phyloP scores from a whole-genome alignment of 2,113 vertebrate genomes.

The Salvelinus namaycush region DNA sequence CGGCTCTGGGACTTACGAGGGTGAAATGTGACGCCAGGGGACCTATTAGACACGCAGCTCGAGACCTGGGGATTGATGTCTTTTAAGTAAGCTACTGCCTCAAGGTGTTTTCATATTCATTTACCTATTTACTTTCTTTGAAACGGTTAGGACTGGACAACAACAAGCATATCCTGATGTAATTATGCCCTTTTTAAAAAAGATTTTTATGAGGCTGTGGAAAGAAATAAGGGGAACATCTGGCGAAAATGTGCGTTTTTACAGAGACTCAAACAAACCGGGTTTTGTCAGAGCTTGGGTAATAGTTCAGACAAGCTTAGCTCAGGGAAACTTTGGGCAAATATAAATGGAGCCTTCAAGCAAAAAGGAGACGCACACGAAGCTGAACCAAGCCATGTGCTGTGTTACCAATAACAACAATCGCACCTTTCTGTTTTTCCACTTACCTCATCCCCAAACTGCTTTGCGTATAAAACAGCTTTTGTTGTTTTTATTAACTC shows the following conservation, averaged over 20 bases:
- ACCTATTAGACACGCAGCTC: not conserved
- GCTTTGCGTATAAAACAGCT: conserved; percentile 51
- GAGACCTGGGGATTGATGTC: conserved; percentile 15
- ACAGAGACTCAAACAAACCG: conserved; percentile 69
- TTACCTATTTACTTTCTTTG: conserved; percentile 17
- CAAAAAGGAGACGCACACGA: conserved; percentile 34
- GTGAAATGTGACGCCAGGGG: conserved; percentile 9
- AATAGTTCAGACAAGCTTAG: conserved; percentile 58
- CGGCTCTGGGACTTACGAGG: not conserved
- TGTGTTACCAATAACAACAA: conserved; percentile 47
- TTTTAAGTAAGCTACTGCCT: conserved; percentile 15
- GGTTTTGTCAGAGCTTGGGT: conserved; percentile 72
- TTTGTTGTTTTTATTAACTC: conserved; percentile 61
- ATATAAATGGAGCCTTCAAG: conserved; percentile 62
- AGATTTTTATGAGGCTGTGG: conserved; percentile 63
- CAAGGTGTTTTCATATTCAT: conserved; percentile 49
- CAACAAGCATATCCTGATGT: conserved; percentile 59
- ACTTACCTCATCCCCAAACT: conserved; percentile 62
- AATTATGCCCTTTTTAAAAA: conserved; percentile 52
- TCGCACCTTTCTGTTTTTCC: conserved; percentile 61
- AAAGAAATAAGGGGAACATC: conserved; percentile 70
- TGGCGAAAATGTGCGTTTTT: conserved; percentile 65
- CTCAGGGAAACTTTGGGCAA: conserved; percentile 70
- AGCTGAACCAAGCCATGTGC: conserved; percentile 17
- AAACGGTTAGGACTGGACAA: conserved; percentile 44